Evolutionary conservation across 2,888 invertebrate species (phyloP).

Genomic region (Cataglyphis altisquamis): DNA sequence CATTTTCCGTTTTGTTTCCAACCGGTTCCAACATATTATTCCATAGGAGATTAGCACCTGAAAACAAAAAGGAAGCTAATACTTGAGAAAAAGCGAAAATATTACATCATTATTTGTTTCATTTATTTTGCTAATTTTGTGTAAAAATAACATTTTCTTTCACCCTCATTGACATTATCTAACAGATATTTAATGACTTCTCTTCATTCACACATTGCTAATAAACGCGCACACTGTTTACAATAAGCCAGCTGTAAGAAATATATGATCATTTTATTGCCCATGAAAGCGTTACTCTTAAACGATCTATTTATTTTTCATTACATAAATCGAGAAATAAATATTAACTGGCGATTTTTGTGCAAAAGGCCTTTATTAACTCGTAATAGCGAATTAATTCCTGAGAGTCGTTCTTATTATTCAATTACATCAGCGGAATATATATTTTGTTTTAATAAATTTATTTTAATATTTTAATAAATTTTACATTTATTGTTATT

Average conservation of each 20-base stretch:
- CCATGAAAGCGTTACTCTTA: not conserved
- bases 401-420: not conserved
- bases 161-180: constrained; percentile 53
- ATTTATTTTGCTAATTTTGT: not conserved
- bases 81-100: not conserved
- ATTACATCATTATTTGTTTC: not conserved
- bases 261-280: constrained; percentile 16
- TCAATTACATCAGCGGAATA: not conserved
- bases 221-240: constrained; percentile 46
- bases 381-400: not conserved
- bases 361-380: not conserved
- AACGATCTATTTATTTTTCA: not conserved
- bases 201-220: constrained; percentile 20
- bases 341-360: constrained; percentile 7
- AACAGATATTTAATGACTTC: constrained; percentile 37
- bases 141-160: not conserved
- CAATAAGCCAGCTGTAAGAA: not conserved
- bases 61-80: constrained; percentile 58
- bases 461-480: too few species aligned
- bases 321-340: not conserved
- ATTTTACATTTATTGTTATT: not conserved
- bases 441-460: not conserved
- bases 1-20: constrained; percentile 88
- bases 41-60: constrained; percentile 91
- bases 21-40: constrained; percentile 91